Evolutionary conservation across 2,888 invertebrate species (phyloP), one percentile per base, ranked within the genome.

Genomic region (Drosophila pegasa): DNA sequence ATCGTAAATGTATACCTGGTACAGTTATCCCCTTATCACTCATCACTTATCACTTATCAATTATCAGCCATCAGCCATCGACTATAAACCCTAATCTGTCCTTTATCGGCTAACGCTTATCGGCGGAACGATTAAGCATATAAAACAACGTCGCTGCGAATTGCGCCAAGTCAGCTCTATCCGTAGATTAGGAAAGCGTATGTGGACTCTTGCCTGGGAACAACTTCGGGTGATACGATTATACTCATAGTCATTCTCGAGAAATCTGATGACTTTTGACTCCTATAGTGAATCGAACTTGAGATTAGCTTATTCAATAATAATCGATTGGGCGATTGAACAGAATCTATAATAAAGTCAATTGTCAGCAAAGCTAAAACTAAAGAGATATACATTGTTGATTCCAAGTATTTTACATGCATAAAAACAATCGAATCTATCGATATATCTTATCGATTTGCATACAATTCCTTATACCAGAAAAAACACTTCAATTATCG

Each of bases 61-160:
- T 5, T 33, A 50, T 63, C 16, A 22, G 35, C 7, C 41, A 50
- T 50, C 14, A 29, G 35, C 12, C 41, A n/a, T 22, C 12, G 31
- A 29, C 1, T 50, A 50, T 50, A 18, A 20, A 20, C 4, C 20
- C 10, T 50, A 45, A 45, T 45, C 45, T 45, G 18, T 47, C 38
- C 47, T 10, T 22, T 25, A 52, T 37, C 22, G 37, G 8, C 25
- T 43, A 60, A 47, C 25, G 48, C 22, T 63, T 75, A 82, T 86
- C 80, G 72, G 51, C 35, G 48, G 27, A 59, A 57, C 68, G 72
- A 82, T 80, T 82, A 86, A 54, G 70, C 54, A 63, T 66, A 83
- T 79, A 79, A 78, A 78, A 68, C 64, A 48, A 75, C 56, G 63
- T 72, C 71, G 56, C 50, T 20, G n/a, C 14, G 29, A 16, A 47